Percentiles rank a stretch among this genome's conserved stretches.
Conservation (phyloP, 2,888 invertebrate species). For the Leptogaster cylindrica region DNA sequence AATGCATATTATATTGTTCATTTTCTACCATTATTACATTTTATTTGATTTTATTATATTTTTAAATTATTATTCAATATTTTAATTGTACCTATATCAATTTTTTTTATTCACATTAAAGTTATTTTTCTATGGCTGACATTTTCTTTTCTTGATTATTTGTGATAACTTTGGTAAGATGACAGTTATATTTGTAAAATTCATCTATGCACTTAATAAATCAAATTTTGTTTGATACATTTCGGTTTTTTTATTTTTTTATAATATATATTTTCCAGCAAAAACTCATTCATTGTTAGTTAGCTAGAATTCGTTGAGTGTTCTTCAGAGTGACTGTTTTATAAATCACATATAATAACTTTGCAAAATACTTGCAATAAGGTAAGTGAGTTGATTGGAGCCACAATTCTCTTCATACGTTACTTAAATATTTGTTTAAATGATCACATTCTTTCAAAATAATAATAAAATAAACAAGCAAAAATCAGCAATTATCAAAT, state of each 20-base stretch:
- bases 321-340: too few species aligned
- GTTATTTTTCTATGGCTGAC: slow-evolving; percentile 30
- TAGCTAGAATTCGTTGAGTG: too few species aligned
- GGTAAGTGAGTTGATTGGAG: too few species aligned
- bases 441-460: neutral
- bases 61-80: neutral
- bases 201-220: slow-evolving; percentile 36
- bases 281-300: too few species aligned
- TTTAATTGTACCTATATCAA: neutral
- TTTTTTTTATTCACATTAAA: neutral
- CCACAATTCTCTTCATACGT: too few species aligned
- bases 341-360: too few species aligned
- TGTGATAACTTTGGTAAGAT: slow-evolving; percentile 36
- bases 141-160: slow-evolving; percentile 37
- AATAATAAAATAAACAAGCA: neutral
- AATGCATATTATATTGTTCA: slow-evolving; percentile 10
- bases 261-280: neutral
- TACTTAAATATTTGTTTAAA: neutral
- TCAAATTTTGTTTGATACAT: slow-evolving; percentile 33
- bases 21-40: slow-evolving; percentile 7
- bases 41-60: slow-evolving; percentile 4
- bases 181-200: slow-evolving; percentile 20
- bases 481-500: slow-evolving; percentile 19
- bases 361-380: too few species aligned
- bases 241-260: slow-evolving; percentile 16